Conservation (phyloP, 2,113 vertebrate genomes). For the Tretioscincus oriximinensis region DNA sequence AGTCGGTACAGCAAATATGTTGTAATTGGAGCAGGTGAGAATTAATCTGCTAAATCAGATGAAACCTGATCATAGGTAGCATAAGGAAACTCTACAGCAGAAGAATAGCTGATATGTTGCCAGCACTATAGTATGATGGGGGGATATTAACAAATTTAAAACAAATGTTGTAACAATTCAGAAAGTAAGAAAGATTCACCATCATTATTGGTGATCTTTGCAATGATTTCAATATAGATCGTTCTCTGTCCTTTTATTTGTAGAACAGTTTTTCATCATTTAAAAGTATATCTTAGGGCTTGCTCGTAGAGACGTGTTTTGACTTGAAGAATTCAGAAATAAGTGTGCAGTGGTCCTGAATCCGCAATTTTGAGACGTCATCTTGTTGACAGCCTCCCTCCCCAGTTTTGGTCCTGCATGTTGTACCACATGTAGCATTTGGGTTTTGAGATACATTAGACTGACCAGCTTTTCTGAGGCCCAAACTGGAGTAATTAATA, state of each 20-base stretch:
- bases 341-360: no score
- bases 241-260: neutral
- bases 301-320: no score
- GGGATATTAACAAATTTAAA: neutral
- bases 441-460: no score
- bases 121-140: neutral
- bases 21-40: neutral
- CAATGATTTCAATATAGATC: neutral
- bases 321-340: no score
- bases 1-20: neutral
- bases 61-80: neutral
- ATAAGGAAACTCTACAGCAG: neutral
- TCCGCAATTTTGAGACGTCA: no score
- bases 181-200: neutral
- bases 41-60: neutral
- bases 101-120: neutral
- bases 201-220: neutral
- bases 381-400: no score
- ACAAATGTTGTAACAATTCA: neutral
- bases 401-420: no score
- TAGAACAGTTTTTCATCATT: no score
- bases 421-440: no score
- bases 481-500: no score
- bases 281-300: no score
- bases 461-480: no score